phyloP scores from a whole-genome alignment of 1,140 invertebrate species.

The Periplaneta americana region DNA sequence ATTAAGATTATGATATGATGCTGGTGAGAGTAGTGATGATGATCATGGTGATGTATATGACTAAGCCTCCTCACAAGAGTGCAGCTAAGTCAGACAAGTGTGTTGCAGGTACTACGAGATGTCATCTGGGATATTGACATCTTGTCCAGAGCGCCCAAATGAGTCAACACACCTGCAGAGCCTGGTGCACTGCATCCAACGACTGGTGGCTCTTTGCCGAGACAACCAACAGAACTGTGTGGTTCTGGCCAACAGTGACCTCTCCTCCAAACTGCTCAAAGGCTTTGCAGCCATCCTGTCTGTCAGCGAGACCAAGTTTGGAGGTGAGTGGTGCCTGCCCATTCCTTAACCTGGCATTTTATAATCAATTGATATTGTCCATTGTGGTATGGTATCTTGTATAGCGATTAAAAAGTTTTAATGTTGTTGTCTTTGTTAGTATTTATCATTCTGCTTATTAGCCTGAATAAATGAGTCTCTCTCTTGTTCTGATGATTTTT shows the following conservation, averaged over 20 bases:
- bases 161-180: slow-evolving; percentile 3
- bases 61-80: neutral
- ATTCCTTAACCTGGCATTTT: no score
- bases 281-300: slow-evolving; percentile 36
- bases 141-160: neutral
- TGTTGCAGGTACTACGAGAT: neutral
- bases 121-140: neutral
- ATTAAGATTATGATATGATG: neutral
- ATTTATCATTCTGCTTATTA: no score
- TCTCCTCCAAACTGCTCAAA: slow-evolving; percentile 36
- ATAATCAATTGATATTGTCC: no score
- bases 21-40: neutral
- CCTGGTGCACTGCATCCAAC: slow-evolving; percentile 22
- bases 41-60: neutral
- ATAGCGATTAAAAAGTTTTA: no score
- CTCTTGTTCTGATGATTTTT: no score
- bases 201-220: slow-evolving; percentile 31
- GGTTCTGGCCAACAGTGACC: slow-evolving; percentile 36
- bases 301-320: slow-evolving; percentile 29
- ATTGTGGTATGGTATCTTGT: no score
- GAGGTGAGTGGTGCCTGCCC: slow-evolving; percentile 34
- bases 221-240: slow-evolving; percentile 41
- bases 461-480: no score
- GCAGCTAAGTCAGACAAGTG: neutral
- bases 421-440: no score